Evolutionary conservation across 2,888 invertebrate genomes (phyloP).

Genomic region (Protophormia terraenovae): DNA sequence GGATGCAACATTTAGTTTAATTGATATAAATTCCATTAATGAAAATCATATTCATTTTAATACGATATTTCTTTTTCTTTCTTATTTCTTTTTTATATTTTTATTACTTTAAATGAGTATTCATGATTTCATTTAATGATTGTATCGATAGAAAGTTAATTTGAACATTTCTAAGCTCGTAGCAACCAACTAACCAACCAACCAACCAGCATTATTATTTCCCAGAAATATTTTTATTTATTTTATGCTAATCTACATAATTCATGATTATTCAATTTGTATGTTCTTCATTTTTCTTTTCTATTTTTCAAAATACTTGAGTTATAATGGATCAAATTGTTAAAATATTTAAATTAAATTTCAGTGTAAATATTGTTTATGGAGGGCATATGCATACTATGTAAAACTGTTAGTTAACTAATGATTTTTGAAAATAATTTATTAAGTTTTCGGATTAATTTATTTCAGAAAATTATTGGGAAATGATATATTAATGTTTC

Average conservation of each 20-base stretch:
- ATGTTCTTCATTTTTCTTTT: too few species aligned
- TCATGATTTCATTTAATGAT: slow-evolving; percentile 23
- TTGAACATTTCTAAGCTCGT: background rate
- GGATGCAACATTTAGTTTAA: slow-evolving; percentile 63
- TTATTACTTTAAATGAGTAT: too few species aligned
- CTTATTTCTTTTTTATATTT: background rate
- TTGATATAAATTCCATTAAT: slow-evolving; percentile 53
- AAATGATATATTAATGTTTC: too few species aligned
- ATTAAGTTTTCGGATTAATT: too few species aligned
- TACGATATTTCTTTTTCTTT: background rate
- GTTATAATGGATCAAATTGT: background rate
- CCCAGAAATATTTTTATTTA: background rate
- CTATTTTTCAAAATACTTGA: background rate
- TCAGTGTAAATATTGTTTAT: background rate
- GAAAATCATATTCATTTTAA: slow-evolving; percentile 18
- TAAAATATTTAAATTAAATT: background rate
- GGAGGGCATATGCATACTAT: background rate
- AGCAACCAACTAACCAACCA: too few species aligned
- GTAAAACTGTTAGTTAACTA: too few species aligned
- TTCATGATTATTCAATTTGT: slow-evolving; percentile 48
- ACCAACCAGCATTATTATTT: slow-evolving; percentile 1
- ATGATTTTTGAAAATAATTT: too few species aligned
- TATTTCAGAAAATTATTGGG: too few species aligned
- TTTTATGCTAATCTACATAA: slow-evolving; percentile 30
- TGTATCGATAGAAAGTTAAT: slow-evolving; percentile 5